Base-by-base conservation (phyloP, 2,113 vertebrate species). In the Corythornis vintsioides region DNA sequence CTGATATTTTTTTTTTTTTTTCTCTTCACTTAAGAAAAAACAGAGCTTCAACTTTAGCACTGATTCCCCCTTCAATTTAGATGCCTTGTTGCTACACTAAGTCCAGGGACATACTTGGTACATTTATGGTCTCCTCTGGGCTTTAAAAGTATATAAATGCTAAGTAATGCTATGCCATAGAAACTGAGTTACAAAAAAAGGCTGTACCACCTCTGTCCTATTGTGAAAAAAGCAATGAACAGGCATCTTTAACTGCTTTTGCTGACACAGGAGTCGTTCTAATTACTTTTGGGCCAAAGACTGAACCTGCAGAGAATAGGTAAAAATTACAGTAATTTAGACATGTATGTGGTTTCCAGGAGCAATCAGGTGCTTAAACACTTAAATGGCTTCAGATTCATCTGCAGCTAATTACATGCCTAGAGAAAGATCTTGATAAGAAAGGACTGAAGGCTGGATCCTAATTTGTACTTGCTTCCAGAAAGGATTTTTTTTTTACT, bases 331-430 rank as follows among this genome's bases (percentile, higher is more conserved):
- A 42, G 48, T 83, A 70, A 91, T 94, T 93, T 74, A 86, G 38
- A 61, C 18, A n/a, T 20, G 11, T 83, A 71, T 77, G 43, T 83
- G 47, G 52, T 83, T 92, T 94, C 77, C 55, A 79, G 74, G 22
- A 83, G 71, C 25, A 81, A 83, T 89, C 69, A 86, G 73, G 74
- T 87, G 52, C 43, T 92, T 85, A 92, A 86, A 86, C 52, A 63
- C 56, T 75, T 91, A 86, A 80, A 93, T 56, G 92, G 65, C 75
- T 83, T 43, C 56, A 75, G 69, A 71, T 83, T 86, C 69, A 81
- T 75, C 80, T 88, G 72, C 43, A 83, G n/a, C 13, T 93, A 92
- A 95, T 93, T 91, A 64, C 53, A 83, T 14, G 13, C 18, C 83
- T 57, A 64, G 64, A 91, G n/a, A 67, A 89, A 81, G 53, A 77